Percentiles rank a stretch among this genome's conserved stretches.
These are phyloP conservation scores for Ceratotherium simum DNA, from an alignment of 2,113 vertebrate genomes.

Conservation along the genomic window DNA sequence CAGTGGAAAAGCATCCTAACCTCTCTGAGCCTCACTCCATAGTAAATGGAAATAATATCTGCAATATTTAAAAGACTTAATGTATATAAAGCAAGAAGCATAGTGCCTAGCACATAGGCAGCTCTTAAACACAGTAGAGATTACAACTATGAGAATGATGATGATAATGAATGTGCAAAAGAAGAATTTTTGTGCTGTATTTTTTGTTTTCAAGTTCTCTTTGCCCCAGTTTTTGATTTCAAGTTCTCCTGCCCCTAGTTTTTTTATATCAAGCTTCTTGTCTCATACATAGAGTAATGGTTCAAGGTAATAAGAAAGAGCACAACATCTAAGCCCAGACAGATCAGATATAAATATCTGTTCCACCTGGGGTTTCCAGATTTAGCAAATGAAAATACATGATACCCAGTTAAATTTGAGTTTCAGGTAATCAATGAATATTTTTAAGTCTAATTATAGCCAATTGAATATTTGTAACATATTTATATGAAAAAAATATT, in stretches of 20 bases:
- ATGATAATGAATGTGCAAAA: not conserved
- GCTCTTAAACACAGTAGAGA: not conserved
- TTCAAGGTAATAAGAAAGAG: not conserved
- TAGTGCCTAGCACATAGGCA: rapidly evolving
- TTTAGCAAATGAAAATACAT: not conserved
- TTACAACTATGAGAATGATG: not conserved
- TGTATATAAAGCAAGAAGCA: not conserved
- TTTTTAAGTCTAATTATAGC: not conserved
- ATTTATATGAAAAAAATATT: not conserved
- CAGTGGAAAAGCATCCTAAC: not conserved
- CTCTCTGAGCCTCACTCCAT: not conserved
- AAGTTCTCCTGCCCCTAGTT: not conserved
- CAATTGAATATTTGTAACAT: not conserved
- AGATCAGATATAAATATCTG: not conserved
- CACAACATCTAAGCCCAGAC: not conserved
- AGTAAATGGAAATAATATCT: not conserved
- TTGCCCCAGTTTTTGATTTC: not conserved
- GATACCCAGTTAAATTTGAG: not conserved
- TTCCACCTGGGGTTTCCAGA: not conserved
- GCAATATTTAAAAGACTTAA: not conserved
- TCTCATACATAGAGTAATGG: not conserved
- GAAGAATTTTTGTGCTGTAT: not conserved
- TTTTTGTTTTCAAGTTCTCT: not conserved
- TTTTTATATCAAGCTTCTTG: not conserved
- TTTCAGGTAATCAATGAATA: not conserved